phyloP scores from a whole-genome alignment of 1,140 invertebrate species.

The Trichogramma pretiosum region DNA sequence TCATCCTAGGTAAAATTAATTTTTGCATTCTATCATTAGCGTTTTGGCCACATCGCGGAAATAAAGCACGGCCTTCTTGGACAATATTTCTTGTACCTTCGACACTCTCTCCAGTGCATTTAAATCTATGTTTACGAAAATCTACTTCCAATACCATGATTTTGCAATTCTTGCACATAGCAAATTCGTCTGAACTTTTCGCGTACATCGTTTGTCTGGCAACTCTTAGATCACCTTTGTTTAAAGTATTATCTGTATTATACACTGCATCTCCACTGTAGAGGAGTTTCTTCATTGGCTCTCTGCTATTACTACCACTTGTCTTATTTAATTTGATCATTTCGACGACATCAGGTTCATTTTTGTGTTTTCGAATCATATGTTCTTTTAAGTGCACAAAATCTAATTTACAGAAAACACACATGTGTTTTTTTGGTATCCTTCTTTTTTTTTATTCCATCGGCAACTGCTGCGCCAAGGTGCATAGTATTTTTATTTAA shows the following conservation, averaged over 20 bases:
- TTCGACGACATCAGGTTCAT: background rate
- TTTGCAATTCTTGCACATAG: background rate
- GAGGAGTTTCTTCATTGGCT: background rate
- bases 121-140: background rate
- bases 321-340: background rate
- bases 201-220: background rate
- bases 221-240: background rate
- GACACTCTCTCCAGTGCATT: background rate
- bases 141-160: background rate
- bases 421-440: background rate
- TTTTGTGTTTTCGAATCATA: background rate
- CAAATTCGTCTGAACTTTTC: background rate
- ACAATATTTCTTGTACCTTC: background rate
- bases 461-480: background rate
- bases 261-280: background rate
- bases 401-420: background rate
- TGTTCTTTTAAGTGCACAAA: background rate
- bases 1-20: background rate
- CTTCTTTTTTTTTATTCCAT: background rate
- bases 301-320: background rate
- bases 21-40: background rate
- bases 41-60: background rate
- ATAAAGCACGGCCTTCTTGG: background rate
- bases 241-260: background rate
- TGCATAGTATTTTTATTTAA: too few relatives aligned